Evolutionary conservation across 2,797 vertebrate species (phyloP).

Genomic region (Amazona finschi): DNA sequence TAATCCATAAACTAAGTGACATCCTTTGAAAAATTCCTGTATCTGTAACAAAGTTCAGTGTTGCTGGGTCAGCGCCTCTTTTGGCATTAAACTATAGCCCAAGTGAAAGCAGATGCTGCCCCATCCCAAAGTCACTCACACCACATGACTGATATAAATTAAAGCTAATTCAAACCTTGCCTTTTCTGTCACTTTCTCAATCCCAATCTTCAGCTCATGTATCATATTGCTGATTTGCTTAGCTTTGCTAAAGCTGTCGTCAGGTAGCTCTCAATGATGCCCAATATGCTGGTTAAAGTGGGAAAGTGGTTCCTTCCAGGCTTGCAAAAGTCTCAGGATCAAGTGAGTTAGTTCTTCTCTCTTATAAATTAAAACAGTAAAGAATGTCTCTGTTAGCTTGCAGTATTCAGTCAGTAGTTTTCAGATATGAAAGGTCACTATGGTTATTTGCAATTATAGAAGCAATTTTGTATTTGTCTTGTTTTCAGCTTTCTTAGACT

Average conservation of each 20-base stretch:
- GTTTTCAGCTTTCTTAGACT: not conserved
- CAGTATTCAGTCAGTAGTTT: not conserved
- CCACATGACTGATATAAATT: not conserved
- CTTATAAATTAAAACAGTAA: slow-evolving; percentile 45
- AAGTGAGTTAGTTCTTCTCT: slow-evolving; percentile 81
- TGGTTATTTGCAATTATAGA: not conserved
- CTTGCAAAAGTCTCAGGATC: slow-evolving; percentile 81
- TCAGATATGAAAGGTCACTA: not conserved
- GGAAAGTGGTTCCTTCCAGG: slow-evolving; percentile 83
- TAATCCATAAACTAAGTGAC: not conserved
- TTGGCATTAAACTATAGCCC: not conserved
- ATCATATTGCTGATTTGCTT: slow-evolving; percentile 84
- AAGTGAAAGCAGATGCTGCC: not conserved
- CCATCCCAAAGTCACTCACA: rapidly evolving
- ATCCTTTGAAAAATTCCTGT: not conserved
- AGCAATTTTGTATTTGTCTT: not conserved
- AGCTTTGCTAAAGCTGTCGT: slow-evolving; percentile 80
- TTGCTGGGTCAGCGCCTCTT: not conserved
- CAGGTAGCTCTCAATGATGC: slow-evolving; percentile 72
- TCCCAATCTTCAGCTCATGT: slow-evolving; percentile 79
- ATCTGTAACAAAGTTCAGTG: not conserved
- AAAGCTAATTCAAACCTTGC: slow-evolving; percentile 15
- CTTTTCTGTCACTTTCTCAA: slow-evolving; percentile 83
- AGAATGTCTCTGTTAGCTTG: not conserved
- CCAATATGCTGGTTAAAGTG: slow-evolving; percentile 79